A percentile compares a stretch with the other conserved stretches of the same genome.
These are phyloP conservation scores for Pseudorectes ferrugineus DNA, from an alignment of 2,113 vertebrate genomes.

Conservation along the genomic window DNA sequence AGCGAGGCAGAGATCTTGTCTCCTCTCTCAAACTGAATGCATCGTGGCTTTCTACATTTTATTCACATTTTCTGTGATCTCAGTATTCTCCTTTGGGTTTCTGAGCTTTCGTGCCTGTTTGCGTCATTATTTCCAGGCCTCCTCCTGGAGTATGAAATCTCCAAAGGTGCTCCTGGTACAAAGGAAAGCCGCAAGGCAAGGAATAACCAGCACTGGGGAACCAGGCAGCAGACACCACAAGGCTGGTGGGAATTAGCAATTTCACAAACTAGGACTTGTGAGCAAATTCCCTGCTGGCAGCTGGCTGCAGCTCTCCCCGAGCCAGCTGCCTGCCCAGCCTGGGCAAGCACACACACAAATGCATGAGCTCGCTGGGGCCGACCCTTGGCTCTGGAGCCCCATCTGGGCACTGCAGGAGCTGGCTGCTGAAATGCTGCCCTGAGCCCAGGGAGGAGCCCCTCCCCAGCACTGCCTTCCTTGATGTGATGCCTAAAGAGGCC, in stretches of 20 bases:
- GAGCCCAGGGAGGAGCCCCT: not conserved
- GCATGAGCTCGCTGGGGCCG: not conserved
- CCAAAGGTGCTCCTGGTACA: not conserved
- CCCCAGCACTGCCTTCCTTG: not conserved
- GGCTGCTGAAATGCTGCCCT: not conserved
- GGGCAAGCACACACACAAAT: not conserved
- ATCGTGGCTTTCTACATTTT: not conserved
- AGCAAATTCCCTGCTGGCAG: not conserved
- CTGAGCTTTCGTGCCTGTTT: not conserved
- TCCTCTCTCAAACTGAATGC: not conserved
- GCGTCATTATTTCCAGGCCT: not conserved
- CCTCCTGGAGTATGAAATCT: not conserved
- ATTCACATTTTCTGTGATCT: not conserved
- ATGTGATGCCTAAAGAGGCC: too few relatives aligned
- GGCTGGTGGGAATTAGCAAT: not conserved
- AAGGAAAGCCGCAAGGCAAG: fast-evolving
- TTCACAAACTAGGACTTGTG: not conserved
- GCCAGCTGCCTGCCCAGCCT: not conserved
- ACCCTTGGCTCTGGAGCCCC: not conserved
- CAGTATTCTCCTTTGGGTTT: not conserved
- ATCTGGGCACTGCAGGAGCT: not conserved
- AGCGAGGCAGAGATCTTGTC: not conserved
- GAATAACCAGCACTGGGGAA: not conserved
- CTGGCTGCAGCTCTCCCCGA: not conserved
- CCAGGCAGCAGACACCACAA: not conserved